Conservation (phyloP, 2,113 vertebrate genomes). For the Pteropus alecto region DNA sequence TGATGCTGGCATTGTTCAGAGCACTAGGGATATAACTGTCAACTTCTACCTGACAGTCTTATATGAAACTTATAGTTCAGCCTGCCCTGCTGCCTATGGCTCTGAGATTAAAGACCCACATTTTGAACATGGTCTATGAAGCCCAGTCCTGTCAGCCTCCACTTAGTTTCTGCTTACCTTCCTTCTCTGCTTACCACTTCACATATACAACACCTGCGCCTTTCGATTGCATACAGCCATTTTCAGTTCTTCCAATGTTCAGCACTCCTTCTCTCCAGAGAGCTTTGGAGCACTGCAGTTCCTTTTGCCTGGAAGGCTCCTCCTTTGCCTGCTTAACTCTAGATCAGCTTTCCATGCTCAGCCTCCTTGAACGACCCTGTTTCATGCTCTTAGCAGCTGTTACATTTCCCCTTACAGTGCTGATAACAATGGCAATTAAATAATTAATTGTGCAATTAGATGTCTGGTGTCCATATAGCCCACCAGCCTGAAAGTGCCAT, state of each 20-base stretch:
- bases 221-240: background rate
- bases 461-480: background rate
- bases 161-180: background rate
- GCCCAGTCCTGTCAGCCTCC: background rate
- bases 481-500: background rate
- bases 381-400: background rate
- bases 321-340: background rate
- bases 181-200: background rate
- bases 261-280: background rate
- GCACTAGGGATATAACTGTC: background rate
- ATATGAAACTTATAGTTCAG: background rate
- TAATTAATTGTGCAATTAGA: background rate
- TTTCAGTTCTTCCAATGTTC: rapidly evolving
- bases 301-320: background rate
- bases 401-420: background rate
- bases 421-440: background rate
- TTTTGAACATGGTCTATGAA: background rate
- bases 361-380: background rate
- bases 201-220: rapidly evolving
- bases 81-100: background rate
- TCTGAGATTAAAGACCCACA: background rate
- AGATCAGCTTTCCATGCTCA: background rate
- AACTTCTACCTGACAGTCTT: too few relatives aligned
- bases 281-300: rapidly evolving
- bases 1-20: background rate